These are phyloP conservation scores for Chlorops oryzae DNA, from an alignment of 1,140 invertebrate species.

Conservation along the genomic window DNA sequence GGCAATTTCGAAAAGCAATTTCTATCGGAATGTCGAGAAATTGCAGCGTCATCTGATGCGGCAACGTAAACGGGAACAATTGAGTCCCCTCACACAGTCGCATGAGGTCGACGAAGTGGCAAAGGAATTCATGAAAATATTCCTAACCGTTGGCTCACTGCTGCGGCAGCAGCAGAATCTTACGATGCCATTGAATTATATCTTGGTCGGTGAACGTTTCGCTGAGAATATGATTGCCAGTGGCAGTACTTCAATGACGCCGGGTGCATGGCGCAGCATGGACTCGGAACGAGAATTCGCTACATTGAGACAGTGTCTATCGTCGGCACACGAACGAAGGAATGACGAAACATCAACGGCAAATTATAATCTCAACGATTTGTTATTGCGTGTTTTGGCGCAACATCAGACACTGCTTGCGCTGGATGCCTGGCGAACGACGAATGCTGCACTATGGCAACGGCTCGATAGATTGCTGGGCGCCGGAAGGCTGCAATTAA, in stretches of 20 bases:
- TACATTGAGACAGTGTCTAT: constrained; percentile 23
- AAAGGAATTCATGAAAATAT: constrained; percentile 24
- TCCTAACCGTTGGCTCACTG: constrained; percentile 23
- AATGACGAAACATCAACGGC: neutral
- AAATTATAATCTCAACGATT: constrained; percentile 23
- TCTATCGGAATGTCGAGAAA: constrained; percentile 42
- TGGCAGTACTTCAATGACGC: constrained; percentile 29
- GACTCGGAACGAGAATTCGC: constrained; percentile 33
- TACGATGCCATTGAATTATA: constrained; percentile 30
- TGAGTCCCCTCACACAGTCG: constrained; percentile 3
- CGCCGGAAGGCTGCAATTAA: constrained; percentile 25
- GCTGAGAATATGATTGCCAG: constrained; percentile 29
- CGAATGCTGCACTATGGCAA: constrained; percentile 1
- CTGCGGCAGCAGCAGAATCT: constrained; percentile 25
- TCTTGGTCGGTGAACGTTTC: constrained; percentile 30
- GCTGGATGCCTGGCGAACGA: constrained; percentile 27
- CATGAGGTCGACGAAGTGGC: no score
- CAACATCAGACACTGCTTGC: constrained; percentile 21
- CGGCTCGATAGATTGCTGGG: constrained; percentile 21
- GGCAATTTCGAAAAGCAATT: constrained; percentile 26
- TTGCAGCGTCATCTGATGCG: constrained; percentile 15
- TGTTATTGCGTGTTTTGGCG: constrained; percentile 26
- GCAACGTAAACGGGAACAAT: neutral
- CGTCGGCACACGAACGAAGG: constrained; percentile 2
- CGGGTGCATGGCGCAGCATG: constrained; percentile 39